A percentile compares a stretch with the other conserved stretches of the same genome.
Evolutionary conservation across 2,113 vertebrate genomes (phyloP).

Genomic region (Jacana jacana): DNA sequence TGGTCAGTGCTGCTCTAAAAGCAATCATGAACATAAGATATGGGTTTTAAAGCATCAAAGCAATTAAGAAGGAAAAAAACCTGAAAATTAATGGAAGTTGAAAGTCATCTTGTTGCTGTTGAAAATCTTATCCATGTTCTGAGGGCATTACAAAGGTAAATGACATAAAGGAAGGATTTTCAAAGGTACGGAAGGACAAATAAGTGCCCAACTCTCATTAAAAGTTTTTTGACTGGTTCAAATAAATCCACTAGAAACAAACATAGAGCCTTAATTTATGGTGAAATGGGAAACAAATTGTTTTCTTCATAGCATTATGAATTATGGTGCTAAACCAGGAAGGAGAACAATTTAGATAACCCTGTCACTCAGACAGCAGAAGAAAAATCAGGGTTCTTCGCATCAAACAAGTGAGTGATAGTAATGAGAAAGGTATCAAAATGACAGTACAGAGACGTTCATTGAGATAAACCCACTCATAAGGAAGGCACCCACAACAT

Average conservation of each 20-base stretch:
- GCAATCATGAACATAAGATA: neutral
- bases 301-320: neutral
- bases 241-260: neutral
- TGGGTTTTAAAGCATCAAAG: neutral
- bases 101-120: neutral
- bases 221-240: neutral
- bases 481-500: conserved; percentile 24
- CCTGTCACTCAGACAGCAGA: neutral
- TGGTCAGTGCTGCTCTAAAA: neutral
- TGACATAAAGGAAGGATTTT: neutral
- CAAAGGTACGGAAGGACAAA: neutral
- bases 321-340: neutral
- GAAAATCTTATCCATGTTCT: neutral
- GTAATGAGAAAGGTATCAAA: conserved; percentile 22
- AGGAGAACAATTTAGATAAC: conserved; percentile 8
- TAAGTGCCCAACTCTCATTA: neutral
- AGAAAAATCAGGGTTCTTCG: neutral
- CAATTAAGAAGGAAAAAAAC: neutral
- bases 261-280: neutral
- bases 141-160: neutral
- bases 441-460: conserved; percentile 20
- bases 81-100: neutral
- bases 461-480: conserved; percentile 42
- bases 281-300: neutral
- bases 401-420: conserved; percentile 16